Evolutionary conservation across 2,888 invertebrate species (phyloP).

Genomic region (Alloscopus bannaensis): DNA sequence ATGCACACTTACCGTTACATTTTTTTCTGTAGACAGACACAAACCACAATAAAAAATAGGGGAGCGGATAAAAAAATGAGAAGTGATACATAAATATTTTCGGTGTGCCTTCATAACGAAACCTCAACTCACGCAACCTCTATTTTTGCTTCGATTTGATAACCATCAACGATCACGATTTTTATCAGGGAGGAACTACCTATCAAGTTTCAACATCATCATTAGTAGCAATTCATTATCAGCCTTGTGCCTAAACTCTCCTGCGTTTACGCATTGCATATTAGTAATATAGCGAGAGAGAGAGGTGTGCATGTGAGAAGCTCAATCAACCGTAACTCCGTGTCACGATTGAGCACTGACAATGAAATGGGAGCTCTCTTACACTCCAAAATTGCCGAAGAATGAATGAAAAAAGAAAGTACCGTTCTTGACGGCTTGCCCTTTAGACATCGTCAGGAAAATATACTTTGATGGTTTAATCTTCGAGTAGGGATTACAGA

Average conservation of each 20-base stretch:
- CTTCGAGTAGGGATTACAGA: no score
- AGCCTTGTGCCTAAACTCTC: no score
- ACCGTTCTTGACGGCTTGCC: not conserved
- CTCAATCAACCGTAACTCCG: not conserved
- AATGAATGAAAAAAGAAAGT: not conserved
- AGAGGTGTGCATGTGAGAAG: no score
- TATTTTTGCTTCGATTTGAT: constrained; percentile 6
- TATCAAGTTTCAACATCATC: not conserved
- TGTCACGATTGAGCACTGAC: constrained; percentile 3
- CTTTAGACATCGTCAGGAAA: not conserved
- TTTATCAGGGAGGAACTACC: not conserved
- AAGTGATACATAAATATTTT: no score
- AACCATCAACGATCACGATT: not conserved
- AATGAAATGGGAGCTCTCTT: not conserved
- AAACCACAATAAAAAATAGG: no score
- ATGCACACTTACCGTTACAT: no score
- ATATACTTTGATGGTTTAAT: no score
- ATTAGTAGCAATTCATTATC: not conserved
- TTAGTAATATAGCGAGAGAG: no score
- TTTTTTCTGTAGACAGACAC: no score
- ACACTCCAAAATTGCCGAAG: not conserved
- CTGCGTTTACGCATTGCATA: no score
- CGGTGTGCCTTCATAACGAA: not conserved
- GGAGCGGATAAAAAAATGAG: no score
- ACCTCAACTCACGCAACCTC: no score